These are phyloP conservation scores for Sthenelais limicola DNA, from an alignment of 2,888 invertebrate species.

Conservation along the genomic window DNA sequence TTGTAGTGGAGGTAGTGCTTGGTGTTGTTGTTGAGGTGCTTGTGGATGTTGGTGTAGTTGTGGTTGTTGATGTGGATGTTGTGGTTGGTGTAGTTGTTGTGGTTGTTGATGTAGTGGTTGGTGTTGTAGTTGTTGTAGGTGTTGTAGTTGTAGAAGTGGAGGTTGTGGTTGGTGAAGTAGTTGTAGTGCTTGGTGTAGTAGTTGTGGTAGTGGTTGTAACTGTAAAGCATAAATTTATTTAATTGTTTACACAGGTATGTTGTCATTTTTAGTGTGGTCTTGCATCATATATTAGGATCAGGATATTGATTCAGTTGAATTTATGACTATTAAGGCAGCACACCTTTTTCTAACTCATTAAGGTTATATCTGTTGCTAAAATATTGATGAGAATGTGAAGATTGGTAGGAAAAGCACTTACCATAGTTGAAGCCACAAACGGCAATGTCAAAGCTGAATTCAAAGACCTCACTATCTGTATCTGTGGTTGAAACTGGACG, in stretches of 20 bases:
- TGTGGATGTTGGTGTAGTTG: neutral
- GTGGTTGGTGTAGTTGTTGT: neutral
- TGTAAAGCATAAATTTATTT: neutral
- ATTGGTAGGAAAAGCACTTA: neutral
- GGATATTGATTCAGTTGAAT: no score
- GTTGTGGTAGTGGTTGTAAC: conserved; percentile 20
- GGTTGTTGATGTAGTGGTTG: conserved; percentile 3
- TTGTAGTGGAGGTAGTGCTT: no score
- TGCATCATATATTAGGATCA: no score
- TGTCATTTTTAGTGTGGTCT: no score
- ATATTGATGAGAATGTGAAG: no score
- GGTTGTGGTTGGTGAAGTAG: neutral
- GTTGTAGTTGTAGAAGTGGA: neutral
- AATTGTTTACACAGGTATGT: no score
- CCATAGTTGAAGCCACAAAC: neutral
- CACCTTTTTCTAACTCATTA: no score
- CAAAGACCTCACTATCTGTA: neutral
- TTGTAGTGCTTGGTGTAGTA: neutral
- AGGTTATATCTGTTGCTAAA: no score
- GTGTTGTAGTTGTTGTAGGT: neutral
- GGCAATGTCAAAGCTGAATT: conserved; percentile 1
- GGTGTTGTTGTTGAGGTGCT: neutral
- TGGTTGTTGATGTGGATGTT: neutral
- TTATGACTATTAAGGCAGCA: no score
- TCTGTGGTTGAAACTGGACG: neutral